Conservation (phyloP, 2,888 invertebrate genomes). For the Argyra leucocephala region DNA sequence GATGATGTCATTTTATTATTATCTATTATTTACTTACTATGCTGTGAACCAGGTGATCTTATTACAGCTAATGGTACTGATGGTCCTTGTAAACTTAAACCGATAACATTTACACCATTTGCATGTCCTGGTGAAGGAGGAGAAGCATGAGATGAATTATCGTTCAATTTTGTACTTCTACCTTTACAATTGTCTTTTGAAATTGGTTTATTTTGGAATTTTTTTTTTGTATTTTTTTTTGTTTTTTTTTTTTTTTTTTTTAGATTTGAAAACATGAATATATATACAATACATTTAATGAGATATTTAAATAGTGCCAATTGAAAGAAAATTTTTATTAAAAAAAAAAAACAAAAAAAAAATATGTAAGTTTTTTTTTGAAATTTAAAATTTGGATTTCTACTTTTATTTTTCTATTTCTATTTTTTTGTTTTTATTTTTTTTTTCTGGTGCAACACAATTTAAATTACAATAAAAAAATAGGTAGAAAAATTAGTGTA, state of each 20-base stretch:
- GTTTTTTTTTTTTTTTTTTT: conserved; percentile 7
- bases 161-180: not conserved
- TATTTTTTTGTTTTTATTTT: too few species aligned
- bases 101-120: conserved; percentile 64
- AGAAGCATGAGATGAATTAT: not conserved
- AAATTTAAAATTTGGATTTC: too few species aligned
- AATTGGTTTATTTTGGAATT: not conserved
- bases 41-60: conserved; percentile 29
- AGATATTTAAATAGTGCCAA: not conserved
- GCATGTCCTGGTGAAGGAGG: conserved; percentile 49
- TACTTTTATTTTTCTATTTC: too few species aligned
- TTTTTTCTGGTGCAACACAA: too few species aligned
- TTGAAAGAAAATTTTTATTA: too few species aligned
- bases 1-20: too few species aligned
- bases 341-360: too few species aligned
- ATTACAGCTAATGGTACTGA: conserved; percentile 45
- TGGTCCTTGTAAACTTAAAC: conserved; percentile 49
- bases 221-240: conserved; percentile 2
- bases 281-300: not conserved
- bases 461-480: too few species aligned
- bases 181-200: not conserved
- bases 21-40: conserved; percentile 13
- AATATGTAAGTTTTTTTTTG: too few species aligned
- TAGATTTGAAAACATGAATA: not conserved
- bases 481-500: too few species aligned